Evolutionary conservation across 2,888 invertebrate genomes (phyloP), one percentile per base, ranked within the genome.

Genomic region (Clepsis dumicolana): DNA sequence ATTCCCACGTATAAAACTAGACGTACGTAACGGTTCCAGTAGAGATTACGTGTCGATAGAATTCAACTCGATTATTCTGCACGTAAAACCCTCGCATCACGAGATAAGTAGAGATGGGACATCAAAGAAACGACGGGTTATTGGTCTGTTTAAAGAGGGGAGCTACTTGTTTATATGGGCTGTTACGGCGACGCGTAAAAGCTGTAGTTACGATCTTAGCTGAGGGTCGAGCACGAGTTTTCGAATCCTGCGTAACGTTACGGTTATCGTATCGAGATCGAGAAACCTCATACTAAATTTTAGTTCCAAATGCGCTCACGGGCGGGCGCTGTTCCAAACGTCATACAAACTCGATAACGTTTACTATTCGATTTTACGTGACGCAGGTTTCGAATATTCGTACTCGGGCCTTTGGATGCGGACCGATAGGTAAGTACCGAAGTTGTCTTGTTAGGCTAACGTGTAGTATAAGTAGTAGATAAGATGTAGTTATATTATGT

Each of bases 131-230:
- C 44, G 60, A 25, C 24, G 52, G 29, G 35, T 38, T 38, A 53
- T 18, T 27, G 54, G 65, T 48, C 44, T 61, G 54, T 65, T 61
- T 60, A 24, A 61, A 66, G 53, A n/a, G 60, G 64, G 48, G 48
- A 32, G 54, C 54, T 32, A 66, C 53, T 66, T 61, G 61, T 54
- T 66, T 66, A 66, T 66, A 66, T 66, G 65, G 61, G 44, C 18
- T 44, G 60, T 66, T 41, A 21, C 32, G 54, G 54, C 53, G 57
- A 18, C 44, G 53, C 32, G 60, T 48, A 52, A 56, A 64, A 56
- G 48, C 21, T 21, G 12, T 48, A 35, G 8, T 35, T n/a, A 48
- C 21, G 48, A 21, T 21, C 21, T 12, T 21, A 21, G 48, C 48
- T 48, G 48, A n/a, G n/a, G n/a, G n/a, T n/a, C n/a, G n/a, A n/a